phyloP scores from a whole-genome alignment of 2,113 vertebrate species.

The Anhinga rufa region DNA sequence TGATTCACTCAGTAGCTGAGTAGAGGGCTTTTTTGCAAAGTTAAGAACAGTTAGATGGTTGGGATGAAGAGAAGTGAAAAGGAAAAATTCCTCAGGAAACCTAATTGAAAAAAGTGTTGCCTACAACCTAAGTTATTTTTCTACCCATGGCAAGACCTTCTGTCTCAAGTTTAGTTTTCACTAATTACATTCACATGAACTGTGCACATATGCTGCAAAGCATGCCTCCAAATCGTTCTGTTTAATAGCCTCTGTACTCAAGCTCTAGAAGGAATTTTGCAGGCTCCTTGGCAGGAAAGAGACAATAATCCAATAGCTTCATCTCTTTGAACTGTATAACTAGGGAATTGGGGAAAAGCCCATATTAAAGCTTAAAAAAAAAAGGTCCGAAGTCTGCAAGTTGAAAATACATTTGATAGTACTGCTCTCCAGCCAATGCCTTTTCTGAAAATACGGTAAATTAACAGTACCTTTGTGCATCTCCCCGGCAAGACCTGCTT shows the following conservation, averaged over 20 bases:
- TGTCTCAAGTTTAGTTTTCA: not conserved
- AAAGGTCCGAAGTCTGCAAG: not conserved
- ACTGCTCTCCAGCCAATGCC: not conserved
- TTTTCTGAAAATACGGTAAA: not conserved
- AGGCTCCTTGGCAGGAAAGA: not conserved
- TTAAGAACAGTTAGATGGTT: not conserved
- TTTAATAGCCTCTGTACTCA: not conserved
- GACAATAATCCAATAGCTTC: not conserved
- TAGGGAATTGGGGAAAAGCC: not conserved
- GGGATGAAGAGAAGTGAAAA: not conserved
- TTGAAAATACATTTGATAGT: not conserved
- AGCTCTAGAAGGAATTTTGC: not conserved
- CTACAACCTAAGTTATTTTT: not conserved
- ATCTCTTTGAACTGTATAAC: not conserved
- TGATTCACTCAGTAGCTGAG: not conserved
- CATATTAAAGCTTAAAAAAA: not conserved
- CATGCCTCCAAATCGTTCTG: not conserved
- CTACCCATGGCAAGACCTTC: not conserved
- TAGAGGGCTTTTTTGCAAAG: not conserved
- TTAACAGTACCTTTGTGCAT: not conserved
- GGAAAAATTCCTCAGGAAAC: not conserved
- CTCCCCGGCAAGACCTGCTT: not conserved
- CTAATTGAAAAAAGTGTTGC: not conserved
- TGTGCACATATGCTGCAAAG: not conserved
- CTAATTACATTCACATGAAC: not conserved